A percentile compares a stretch with the other conserved stretches of the same genome.
Evolutionary conservation across 1,140 invertebrate species (phyloP).

Genomic region (Drosophila pandora): DNA sequence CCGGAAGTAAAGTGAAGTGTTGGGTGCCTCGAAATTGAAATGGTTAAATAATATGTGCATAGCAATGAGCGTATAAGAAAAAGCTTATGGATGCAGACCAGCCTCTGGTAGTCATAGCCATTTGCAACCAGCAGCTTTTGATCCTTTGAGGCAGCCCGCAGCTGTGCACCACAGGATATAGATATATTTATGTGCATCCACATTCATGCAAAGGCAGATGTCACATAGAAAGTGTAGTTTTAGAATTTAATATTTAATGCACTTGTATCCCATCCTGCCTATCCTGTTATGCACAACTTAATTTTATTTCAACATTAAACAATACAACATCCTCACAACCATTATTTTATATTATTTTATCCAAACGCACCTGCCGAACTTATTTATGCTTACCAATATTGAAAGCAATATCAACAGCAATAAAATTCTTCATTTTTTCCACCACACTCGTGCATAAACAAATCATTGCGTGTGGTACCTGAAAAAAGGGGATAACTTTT

Average conservation of each 20-base stretch:
- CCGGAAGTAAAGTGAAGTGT: slow-evolving; percentile 34
- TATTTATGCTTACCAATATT: slow-evolving; percentile 20
- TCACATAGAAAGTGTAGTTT: slow-evolving; percentile 2
- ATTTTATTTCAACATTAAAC: neutral
- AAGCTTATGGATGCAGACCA: slow-evolving; percentile 22
- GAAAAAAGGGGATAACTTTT: slow-evolving; percentile 42
- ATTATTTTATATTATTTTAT: slow-evolving; percentile 16
- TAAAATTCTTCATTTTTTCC: slow-evolving; percentile 26
- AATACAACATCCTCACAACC: neutral
- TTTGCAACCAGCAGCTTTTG: slow-evolving; percentile 19
- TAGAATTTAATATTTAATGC: neutral
- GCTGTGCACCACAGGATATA: neutral
- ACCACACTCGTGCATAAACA: slow-evolving; percentile 20
- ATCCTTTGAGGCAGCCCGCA: slow-evolving; percentile 27
- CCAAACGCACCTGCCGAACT: slow-evolving; percentile 19
- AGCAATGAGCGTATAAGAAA: slow-evolving; percentile 35
- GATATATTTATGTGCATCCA: neutral
- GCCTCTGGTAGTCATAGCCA: slow-evolving; percentile 13
- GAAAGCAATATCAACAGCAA: slow-evolving; percentile 19
- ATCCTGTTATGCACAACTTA: too few relatives aligned
- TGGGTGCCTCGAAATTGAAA: slow-evolving; percentile 26
- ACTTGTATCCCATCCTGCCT: neutral
- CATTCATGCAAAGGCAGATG: neutral
- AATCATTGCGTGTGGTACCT: slow-evolving; percentile 33
- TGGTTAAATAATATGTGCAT: slow-evolving; percentile 37